Evolutionary conservation across 2,888 invertebrate genomes (phyloP), one percentile per base, ranked within the genome.

Genomic region (Tiphia femorata): DNA sequence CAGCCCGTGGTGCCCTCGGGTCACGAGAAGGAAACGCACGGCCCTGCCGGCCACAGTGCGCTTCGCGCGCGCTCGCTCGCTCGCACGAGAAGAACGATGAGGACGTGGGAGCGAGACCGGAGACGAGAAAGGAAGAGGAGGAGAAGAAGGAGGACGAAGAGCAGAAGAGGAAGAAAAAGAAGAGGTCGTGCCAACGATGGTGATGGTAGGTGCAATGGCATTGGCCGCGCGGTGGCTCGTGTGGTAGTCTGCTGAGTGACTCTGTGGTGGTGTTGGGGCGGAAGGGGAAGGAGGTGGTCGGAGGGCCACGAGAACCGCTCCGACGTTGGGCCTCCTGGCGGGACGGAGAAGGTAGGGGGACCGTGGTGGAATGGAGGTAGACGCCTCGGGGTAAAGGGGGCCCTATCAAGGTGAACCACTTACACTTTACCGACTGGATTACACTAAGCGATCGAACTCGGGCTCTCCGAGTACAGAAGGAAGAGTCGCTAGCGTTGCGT

Each of bases 341-440:
- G 38, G 41, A 8, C 14, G 29, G 51, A 49, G 67, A 30, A 57
- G 51, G 64, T 58, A 52, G 49, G 30, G 14, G 55, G 43, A 8
- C 40, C 33, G 30, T 40, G 41, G 56, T 51, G 40, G 27, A 51
- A 38, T 17, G 48, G 29, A 37, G 61, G 58, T 52, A 57, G 58
- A 72, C 64, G 59, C 67, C 62, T 49, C 65, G 59, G 56, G 70
- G 71, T 53, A 70, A 70, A 67, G 70, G 67, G 69, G 75, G 70
- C 58, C 67, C 73, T 79, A 79, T 79, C 79, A 79, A 79, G 79
- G 79, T 77, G 79, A 79, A 79, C 79, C 79, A 79, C 78, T 79
- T 79, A 79, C 73, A 77, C 76, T 75, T 78, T 77, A 77, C 78
- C 75, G 79, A 80, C 78, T 78, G 79, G 78, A 79, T 79, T 79